These are phyloP conservation scores for Heteromurus nitidus DNA, from an alignment of 2,888 invertebrate genomes.

Conservation along the genomic window DNA sequence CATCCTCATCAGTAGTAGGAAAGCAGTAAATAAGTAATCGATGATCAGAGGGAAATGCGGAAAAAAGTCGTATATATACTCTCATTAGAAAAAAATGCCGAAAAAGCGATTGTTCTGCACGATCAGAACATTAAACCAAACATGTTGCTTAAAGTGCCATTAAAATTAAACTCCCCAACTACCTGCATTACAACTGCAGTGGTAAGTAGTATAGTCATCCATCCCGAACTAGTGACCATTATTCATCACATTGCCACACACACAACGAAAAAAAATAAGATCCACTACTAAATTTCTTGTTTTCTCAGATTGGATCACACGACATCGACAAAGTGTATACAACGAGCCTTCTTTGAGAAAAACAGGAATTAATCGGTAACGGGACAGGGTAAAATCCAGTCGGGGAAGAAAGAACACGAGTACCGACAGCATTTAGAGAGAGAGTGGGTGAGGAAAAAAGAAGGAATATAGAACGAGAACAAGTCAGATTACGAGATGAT, in stretches of 20 bases:
- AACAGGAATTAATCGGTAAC: conserved; percentile 64
- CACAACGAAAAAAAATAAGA: conserved; percentile 19
- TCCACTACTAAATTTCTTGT: conserved; percentile 51
- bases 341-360: conserved; percentile 25
- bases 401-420: conserved; percentile 13
- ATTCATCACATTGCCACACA: conserved; percentile 38
- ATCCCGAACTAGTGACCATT: conserved; percentile 31
- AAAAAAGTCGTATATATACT: conserved; percentile 1
- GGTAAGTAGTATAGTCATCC: conserved; percentile 10
- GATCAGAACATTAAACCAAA: conserved; percentile 58
- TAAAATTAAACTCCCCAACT: conserved; percentile 56
- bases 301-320: conserved; percentile 37
- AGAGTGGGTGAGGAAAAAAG: conserved; percentile 3
- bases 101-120: conserved; percentile 60
- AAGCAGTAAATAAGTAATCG: conserved; percentile 11
- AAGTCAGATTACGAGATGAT: too few relatives aligned
- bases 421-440: not conserved
- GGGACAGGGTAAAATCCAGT: conserved; percentile 62
- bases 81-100: conserved; percentile 44
- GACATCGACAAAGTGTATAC: conserved; percentile 21
- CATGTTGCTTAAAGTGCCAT: conserved; percentile 59
- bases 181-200: conserved; percentile 6
- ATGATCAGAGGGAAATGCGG: not conserved
- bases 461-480: too few relatives aligned
- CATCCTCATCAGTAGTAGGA: not conserved